Conservation (phyloP, 2,113 vertebrate species). For the Smithornis capensis region DNA sequence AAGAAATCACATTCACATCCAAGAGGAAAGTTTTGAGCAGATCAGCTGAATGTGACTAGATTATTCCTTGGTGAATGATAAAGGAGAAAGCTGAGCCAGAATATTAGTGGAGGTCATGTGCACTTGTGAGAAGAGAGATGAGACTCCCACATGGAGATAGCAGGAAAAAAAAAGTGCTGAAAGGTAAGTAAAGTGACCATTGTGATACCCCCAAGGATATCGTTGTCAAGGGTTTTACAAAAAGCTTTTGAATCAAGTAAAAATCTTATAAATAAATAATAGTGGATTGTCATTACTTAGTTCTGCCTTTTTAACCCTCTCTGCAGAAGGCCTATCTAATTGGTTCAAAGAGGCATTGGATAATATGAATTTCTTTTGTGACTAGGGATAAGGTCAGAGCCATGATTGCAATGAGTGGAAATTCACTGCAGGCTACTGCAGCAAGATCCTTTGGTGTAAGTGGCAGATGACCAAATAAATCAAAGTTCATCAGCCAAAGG, state of each 20-base stretch:
- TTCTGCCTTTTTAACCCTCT: not conserved
- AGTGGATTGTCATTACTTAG: not conserved
- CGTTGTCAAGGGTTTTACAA: not conserved
- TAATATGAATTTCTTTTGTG: not conserved
- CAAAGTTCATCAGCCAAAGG: not conserved
- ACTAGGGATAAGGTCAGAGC: not conserved
- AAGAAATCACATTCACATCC: not conserved
- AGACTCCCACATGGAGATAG: not conserved
- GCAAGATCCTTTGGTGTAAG: not conserved
- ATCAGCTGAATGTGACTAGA: accelerated
- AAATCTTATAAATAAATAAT: not conserved
- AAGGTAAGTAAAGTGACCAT: not conserved
- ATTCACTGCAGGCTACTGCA: not conserved
- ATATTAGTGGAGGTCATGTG: accelerated
- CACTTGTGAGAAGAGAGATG: not conserved
- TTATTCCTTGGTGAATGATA: not conserved
- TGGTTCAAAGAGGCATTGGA: not conserved
- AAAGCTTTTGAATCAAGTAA: not conserved
- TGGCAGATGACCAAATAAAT: not conserved
- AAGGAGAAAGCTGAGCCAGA: not conserved
- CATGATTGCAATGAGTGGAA: not conserved
- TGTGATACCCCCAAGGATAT: not conserved
- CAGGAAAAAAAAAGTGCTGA: not conserved
- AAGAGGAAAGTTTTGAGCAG: not conserved
- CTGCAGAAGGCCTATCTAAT: not conserved